A percentile compares a stretch with the other conserved stretches of the same genome.
phyloP scores from a whole-genome alignment of 2,888 invertebrate species.

The Halocaridina rubra region DNA sequence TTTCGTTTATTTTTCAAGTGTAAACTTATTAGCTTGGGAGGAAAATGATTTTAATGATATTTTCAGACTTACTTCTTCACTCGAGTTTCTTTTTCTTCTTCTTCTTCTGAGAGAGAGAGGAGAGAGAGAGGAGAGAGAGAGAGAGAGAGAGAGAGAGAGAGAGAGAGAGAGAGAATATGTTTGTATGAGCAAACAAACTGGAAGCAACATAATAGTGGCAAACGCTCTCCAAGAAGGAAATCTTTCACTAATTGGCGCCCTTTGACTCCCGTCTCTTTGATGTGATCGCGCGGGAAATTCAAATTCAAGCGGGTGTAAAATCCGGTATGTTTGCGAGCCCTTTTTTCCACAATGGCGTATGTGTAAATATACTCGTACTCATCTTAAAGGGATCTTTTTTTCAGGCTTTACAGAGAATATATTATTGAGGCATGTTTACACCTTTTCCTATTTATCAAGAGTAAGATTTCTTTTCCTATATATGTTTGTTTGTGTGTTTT shows the following conservation, averaged over 20 bases:
- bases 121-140: neutral
- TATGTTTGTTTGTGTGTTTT: no score
- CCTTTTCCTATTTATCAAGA: neutral
- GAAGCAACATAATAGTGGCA: slow-evolving; percentile 19
- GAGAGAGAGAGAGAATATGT: neutral
- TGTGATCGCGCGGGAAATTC: slow-evolving; percentile 55
- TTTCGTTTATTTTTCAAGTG: no score
- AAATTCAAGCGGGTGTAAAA: slow-evolving; percentile 42
- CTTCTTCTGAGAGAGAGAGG: neutral
- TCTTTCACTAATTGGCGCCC: slow-evolving; percentile 58
- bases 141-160: neutral
- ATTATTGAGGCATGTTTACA: slow-evolving; percentile 39
- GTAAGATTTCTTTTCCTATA: no score
- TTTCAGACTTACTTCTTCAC: no score
- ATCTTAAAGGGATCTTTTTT: slow-evolving; percentile 5
- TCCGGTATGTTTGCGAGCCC: slow-evolving; percentile 26
- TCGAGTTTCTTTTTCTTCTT: neutral
- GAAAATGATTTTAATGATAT: no score
- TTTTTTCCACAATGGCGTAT: slow-evolving; percentile 23
- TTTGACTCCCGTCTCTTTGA: slow-evolving; percentile 49
- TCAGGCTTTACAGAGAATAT: slow-evolving; percentile 2
- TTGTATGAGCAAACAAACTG: slow-evolving; percentile 31
- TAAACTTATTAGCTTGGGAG: no score
- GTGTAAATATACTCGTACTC: slow-evolving; percentile 40
- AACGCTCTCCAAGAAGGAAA: slow-evolving; percentile 36